phyloP scores from a whole-genome alignment of 2,113 vertebrate genomes.

The Microtus oregoni region DNA sequence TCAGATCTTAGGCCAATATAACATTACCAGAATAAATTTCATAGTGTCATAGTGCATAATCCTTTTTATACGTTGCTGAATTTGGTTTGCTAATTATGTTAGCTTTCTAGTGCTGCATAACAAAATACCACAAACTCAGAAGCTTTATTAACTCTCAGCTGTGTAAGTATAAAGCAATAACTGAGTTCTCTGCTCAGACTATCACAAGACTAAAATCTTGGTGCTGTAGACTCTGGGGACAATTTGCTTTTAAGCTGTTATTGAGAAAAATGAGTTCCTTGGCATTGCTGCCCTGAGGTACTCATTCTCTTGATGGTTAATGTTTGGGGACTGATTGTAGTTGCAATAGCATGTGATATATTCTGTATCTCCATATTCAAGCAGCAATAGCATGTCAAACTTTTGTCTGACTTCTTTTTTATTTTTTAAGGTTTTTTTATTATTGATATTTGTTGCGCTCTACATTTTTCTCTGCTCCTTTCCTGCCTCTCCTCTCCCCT shows the following conservation, averaged over 20 bases:
- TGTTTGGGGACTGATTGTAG: neutral
- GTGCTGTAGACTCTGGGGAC: neutral
- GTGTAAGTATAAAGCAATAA: conserved; percentile 41
- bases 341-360: neutral
- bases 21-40: conserved; percentile 53
- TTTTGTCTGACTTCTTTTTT: conserved; percentile 22
- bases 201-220: neutral
- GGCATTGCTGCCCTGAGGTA: neutral
- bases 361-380: conserved; percentile 10
- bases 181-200: neutral
- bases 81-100: conserved; percentile 68
- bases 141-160: conserved; percentile 36
- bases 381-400: neutral
- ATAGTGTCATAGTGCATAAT: conserved; percentile 57
- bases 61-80: conserved; percentile 47
- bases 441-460: too few species aligned
- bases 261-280: conserved; percentile 2
- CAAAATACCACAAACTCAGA: conserved; percentile 61
- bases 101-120: conserved; percentile 56
- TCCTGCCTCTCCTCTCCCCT: too few species aligned
- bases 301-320: neutral
- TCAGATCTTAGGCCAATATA: conserved; percentile 62
- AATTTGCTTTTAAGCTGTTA: neutral
- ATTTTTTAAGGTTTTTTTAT: too few species aligned
- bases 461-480: too few species aligned